Base-by-base conservation (phyloP, 1,140 invertebrate genomes). In the Nephotettix cincticeps region DNA sequence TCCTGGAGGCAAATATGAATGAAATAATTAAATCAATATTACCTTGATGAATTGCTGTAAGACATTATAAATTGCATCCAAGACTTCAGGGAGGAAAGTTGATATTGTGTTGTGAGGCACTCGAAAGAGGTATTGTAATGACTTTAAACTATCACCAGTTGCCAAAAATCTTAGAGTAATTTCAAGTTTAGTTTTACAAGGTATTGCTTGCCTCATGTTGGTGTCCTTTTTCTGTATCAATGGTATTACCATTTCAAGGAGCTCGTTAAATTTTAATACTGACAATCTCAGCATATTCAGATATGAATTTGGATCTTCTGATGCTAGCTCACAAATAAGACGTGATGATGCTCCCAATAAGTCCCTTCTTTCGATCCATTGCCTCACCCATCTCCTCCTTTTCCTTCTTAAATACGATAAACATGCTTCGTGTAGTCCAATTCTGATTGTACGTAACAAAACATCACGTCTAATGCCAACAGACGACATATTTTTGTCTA, bases 111-210 rank as follows among this genome's bases (percentile, higher is more conserved):
- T 27, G 27, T 27, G 27, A 27, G 56, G 63, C 32, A 65, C 63
- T 65, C 63, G 11, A 27, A 65, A 65, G n/a, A 65, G 27, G 36
- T 65, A 65, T 25, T 65, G 63, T 19, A 65, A 9, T 2, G 63
- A 65, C 36, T 65, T 65, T 36, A 65, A 65, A 65, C 63, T 65
- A 19, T 40, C 63, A 23, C 63, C 63, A 40, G 63, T 65, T 17
- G 63, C 63, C 56, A 19, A n/a, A n/a, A 25, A 63, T 63, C 63
- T 65, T 43, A 65, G 25, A 23, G 32, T 40, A 25, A 65, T 65
- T 25, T 65, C 28, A 11, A 65, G 19, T 65, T 65, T 65, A n/a
- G 63, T 65, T n/a, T 27, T 13, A 40, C 63, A 36, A 13, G 32
- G 2, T 19, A 65, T 65, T 40, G 63, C 30, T 65, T 32, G 28